Conservation (phyloP, 2,888 invertebrate species). For the Cataglyphis altisquamis region DNA sequence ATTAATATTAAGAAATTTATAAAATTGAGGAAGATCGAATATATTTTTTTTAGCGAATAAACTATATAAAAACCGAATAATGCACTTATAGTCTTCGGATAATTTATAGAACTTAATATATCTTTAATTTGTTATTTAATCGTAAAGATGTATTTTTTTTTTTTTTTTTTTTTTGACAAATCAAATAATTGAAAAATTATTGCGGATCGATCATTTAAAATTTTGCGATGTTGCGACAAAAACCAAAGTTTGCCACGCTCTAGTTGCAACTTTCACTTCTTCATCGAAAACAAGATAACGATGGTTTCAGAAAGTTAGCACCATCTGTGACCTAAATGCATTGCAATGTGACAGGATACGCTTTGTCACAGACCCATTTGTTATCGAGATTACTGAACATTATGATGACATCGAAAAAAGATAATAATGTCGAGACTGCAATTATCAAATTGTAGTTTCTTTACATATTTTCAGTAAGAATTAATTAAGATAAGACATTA, state of each 20-base stretch:
- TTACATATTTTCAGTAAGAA: not conserved
- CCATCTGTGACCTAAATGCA: slow-evolving; percentile 41
- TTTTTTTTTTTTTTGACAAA: not conserved
- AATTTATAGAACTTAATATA: not conserved
- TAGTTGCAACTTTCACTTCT: slow-evolving; percentile 45
- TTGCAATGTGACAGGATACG: slow-evolving; percentile 7
- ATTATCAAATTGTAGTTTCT: not conserved
- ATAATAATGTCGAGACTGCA: not conserved
- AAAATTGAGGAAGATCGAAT: not conserved
- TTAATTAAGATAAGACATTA: not conserved
- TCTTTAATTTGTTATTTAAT: not conserved
- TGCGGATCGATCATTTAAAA: not conserved
- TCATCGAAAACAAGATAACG: slow-evolving; percentile 38
- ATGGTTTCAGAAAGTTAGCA: slow-evolving; percentile 37
- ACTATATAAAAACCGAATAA: not conserved
- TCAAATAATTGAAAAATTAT: slow-evolving; percentile 15
- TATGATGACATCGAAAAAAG: slow-evolving; percentile 7
- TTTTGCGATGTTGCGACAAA: slow-evolving; percentile 22
- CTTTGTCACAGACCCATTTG: slow-evolving; percentile 1
- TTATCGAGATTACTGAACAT: not conserved
- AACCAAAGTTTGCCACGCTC: slow-evolving; percentile 37
- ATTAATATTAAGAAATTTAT: not conserved
- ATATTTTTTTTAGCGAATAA: not conserved
- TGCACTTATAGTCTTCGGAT: not conserved
- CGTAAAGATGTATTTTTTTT: too few relatives aligned